phyloP scores from a whole-genome alignment of 1,140 invertebrate genomes.

The Saccostrea cuccullata region DNA sequence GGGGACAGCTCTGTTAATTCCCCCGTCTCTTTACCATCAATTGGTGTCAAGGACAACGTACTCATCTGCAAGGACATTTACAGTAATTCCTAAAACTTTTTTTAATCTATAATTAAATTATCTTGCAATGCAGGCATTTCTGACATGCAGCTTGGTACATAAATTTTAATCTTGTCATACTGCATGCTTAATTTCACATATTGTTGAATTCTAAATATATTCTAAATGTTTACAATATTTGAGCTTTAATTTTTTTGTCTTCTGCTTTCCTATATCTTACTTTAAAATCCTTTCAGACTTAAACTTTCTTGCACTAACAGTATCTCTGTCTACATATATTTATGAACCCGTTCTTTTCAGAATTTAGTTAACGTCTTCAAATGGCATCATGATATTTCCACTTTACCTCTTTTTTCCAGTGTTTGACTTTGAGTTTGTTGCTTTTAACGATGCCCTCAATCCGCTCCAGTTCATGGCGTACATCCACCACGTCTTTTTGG shows the following conservation, averaged over 20 bases:
- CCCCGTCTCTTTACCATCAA: slow-evolving; percentile 69
- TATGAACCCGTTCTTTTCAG: neutral
- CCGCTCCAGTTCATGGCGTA: slow-evolving; percentile 82
- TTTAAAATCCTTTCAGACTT: too few species aligned
- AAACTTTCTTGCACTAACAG: too few species aligned
- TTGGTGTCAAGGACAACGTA: slow-evolving; percentile 83
- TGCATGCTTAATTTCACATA: too few species aligned
- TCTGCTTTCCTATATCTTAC: too few species aligned
- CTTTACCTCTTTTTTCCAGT: slow-evolving; percentile 78
- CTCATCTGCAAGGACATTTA: slow-evolving; percentile 79
- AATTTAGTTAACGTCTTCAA: neutral
- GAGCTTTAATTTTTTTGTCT: too few species aligned
- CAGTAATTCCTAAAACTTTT: neutral
- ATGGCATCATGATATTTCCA: neutral
- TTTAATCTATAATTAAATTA: neutral
- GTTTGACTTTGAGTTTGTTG: slow-evolving; percentile 80
- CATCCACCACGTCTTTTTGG: slow-evolving; percentile 73
- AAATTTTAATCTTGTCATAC: too few species aligned
- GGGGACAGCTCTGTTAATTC: slow-evolving; percentile 82
- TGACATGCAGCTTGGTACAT: neutral
- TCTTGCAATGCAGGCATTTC: neutral
- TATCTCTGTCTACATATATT: neutral
- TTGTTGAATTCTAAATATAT: too few species aligned
- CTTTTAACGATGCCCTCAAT: slow-evolving; percentile 84
- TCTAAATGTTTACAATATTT: too few species aligned